phyloP scores from a whole-genome alignment of 2,888 invertebrate genomes.

The Tipula helvola region DNA sequence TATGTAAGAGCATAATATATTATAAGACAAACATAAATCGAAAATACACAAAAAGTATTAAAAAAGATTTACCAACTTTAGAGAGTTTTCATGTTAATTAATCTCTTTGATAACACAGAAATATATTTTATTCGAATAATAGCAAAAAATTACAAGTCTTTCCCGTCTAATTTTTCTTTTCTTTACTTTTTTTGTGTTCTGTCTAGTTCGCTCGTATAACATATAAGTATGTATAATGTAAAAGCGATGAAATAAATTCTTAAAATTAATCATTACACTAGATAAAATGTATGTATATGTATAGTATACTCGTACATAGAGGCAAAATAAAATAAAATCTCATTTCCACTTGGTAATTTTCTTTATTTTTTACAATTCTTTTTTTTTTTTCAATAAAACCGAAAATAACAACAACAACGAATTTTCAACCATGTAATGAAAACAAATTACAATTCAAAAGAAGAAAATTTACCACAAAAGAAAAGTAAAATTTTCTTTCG shows the following conservation, averaged over 20 bases:
- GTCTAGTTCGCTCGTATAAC: neutral
- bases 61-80: neutral
- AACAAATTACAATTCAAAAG: neutral
- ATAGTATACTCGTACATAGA: neutral
- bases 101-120: neutral
- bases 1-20: no score
- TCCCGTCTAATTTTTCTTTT: neutral
- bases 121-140: neutral
- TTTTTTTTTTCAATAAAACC: neutral
- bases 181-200: no score
- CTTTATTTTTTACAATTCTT: neutral
- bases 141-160: neutral
- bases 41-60: no score
- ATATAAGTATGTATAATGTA: neutral
- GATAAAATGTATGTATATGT: neutral
- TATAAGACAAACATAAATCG: no score
- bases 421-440: neutral
- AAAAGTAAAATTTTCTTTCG: neutral
- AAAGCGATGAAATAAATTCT: neutral
- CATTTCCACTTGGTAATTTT: neutral
- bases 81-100: neutral
- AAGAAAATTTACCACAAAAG: neutral
- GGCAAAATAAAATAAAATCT: neutral
- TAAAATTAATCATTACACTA: neutral
- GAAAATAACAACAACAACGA: neutral